phyloP scores from a whole-genome alignment of 2,797 vertebrate species.

The Pantherophis alleghaniensis region DNA sequence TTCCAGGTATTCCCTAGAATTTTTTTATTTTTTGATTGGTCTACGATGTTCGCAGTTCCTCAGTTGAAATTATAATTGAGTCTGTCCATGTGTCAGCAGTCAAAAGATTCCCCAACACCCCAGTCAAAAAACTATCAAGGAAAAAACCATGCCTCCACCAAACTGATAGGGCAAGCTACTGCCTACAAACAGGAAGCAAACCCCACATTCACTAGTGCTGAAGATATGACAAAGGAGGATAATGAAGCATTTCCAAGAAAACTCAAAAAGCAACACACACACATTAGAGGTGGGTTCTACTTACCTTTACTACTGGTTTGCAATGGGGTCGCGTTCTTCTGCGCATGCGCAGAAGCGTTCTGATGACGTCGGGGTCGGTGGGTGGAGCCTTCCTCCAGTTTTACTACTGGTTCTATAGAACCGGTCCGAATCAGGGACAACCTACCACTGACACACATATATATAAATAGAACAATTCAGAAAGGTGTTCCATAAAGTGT shows the following conservation, averaged over 20 bases:
- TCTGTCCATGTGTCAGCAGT: neutral
- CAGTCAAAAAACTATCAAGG: neutral
- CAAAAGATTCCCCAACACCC: neutral
- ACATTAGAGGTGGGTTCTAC: neutral
- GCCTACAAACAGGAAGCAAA: neutral
- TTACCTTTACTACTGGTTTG: no score
- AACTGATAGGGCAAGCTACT: neutral
- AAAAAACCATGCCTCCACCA: neutral
- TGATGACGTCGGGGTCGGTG: no score
- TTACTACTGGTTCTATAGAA: no score
- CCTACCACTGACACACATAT: neutral
- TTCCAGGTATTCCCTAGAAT: neutral
- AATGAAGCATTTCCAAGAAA: neutral
- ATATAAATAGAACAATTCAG: neutral
- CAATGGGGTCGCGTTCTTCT: no score
- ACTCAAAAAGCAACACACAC: neutral
- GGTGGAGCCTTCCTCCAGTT: no score
- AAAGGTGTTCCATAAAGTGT: neutral
- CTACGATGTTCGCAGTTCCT: neutral
- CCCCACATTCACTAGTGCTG: neutral
- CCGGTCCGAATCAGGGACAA: no score
- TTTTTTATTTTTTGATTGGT: neutral
- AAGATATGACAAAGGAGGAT: neutral
- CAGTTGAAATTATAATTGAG: neutral
- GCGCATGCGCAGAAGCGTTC: no score